Percentiles rank a stretch among this genome's conserved stretches.
Evolutionary conservation across 2,113 vertebrate genomes (phyloP).

Genomic region (Pardalotus punctatus): DNA sequence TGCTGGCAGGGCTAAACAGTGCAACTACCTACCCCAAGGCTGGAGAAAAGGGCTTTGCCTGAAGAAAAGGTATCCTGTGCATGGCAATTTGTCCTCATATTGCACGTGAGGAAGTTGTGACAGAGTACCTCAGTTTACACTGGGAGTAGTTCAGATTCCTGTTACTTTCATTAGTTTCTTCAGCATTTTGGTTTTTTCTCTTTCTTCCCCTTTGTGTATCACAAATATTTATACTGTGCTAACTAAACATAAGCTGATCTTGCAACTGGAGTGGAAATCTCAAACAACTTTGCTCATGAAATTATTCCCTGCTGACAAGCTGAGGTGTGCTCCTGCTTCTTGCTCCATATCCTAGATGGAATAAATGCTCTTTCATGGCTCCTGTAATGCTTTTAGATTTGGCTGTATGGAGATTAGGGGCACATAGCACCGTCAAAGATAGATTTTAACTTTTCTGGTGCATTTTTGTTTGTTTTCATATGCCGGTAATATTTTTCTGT

Average conservation of each 20-base stretch:
- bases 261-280: not conserved
- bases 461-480: not conserved
- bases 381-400: not conserved
- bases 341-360: not conserved
- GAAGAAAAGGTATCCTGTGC: not conserved
- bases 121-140: not conserved
- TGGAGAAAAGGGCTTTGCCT: not conserved
- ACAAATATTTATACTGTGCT: not conserved
- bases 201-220: not conserved
- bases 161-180: not conserved
- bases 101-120: rapidly evolving
- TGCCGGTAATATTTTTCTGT: not conserved
- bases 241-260: not conserved
- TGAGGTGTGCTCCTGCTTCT: not conserved
- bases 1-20: not conserved
- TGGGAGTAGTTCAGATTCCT: not conserved
- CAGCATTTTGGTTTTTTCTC: not conserved
- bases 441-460: not conserved
- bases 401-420: not conserved
- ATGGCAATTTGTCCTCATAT: not conserved
- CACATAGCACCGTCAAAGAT: not conserved
- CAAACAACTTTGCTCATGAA: not conserved
- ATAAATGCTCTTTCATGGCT: not conserved
- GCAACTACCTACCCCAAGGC: not conserved
- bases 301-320: not conserved